A percentile compares a stretch with the other conserved stretches of the same genome.
These are phyloP conservation scores for Zaprionus camerounensis DNA, from an alignment of 1,140 invertebrate genomes.

Conservation along the genomic window DNA sequence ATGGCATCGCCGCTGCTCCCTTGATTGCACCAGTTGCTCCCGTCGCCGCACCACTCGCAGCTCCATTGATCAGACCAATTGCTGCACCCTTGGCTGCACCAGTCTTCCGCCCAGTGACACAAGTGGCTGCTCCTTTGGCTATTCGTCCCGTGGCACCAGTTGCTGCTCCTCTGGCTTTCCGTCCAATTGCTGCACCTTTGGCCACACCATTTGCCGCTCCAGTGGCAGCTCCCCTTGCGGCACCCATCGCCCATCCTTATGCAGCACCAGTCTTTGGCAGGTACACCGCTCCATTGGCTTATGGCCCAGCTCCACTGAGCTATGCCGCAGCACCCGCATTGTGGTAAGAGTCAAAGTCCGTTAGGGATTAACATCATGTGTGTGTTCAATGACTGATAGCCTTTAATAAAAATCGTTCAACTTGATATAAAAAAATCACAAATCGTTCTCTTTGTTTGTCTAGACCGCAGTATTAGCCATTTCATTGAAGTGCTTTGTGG, in stretches of 20 bases:
- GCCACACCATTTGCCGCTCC: conserved; percentile 50
- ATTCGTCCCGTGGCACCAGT: conserved; percentile 40
- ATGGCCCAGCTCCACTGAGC: conserved; percentile 56
- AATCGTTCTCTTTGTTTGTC: conserved; percentile 39
- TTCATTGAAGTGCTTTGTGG: background rate
- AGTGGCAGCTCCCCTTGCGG: conserved; percentile 46
- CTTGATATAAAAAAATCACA: conserved; percentile 42
- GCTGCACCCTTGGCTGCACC: conserved; percentile 38
- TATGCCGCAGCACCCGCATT: conserved; percentile 61
- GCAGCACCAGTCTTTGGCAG: conserved; percentile 50
- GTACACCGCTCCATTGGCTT: conserved; percentile 62
- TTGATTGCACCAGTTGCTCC: conserved; percentile 39
- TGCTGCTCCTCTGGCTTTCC: conserved; percentile 42
- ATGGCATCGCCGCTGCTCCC: conserved; percentile 81
- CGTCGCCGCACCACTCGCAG: conserved; percentile 37
- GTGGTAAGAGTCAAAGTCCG: conserved; percentile 51
- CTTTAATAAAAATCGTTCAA: conserved; percentile 73
- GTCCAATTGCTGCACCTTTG: conserved; percentile 44
- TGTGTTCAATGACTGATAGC: conserved; percentile 75
- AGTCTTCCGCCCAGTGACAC: conserved; percentile 44
- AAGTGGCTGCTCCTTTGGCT: conserved; percentile 44
- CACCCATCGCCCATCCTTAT: conserved; percentile 49
- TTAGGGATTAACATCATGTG: conserved; percentile 51
- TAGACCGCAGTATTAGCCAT: conserved; percentile 8
- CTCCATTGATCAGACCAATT: conserved; percentile 53